phyloP scores from a whole-genome alignment of 2,888 invertebrate genomes.

The Oscheius myriophilus region DNA sequence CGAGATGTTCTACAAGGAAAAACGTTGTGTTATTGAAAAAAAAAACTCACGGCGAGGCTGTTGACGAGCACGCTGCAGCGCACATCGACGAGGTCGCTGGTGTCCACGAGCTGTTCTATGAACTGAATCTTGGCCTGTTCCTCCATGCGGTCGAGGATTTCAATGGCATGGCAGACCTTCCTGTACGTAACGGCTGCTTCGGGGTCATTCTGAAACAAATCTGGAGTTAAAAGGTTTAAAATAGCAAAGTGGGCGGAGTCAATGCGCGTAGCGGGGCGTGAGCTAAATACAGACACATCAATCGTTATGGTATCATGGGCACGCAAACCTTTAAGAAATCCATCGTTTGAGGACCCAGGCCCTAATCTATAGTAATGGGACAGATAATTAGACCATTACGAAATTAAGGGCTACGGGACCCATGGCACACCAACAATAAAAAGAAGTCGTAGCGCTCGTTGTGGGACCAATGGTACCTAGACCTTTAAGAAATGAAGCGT shows the following conservation, averaged over 20 bases:
- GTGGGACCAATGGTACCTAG: too few relatives aligned
- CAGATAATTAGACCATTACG: too few relatives aligned
- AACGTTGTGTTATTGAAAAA: neutral
- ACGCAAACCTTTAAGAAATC: too few relatives aligned
- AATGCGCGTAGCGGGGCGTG: too few relatives aligned
- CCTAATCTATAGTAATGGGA: too few relatives aligned
- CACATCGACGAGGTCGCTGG: conserved; percentile 49
- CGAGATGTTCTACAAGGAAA: conserved; percentile 37
- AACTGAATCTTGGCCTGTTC: conserved; percentile 45
- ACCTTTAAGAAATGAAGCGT: too few relatives aligned
- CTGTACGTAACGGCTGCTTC: conserved; percentile 42
- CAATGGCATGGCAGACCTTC: conserved; percentile 55
- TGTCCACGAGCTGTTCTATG: conserved; percentile 52
- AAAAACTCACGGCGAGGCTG: conserved; percentile 50
- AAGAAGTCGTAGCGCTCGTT: too few relatives aligned
- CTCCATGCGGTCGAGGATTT: conserved; percentile 46
- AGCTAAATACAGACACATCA: too few relatives aligned
- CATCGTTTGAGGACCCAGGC: too few relatives aligned
- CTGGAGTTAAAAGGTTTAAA: neutral
- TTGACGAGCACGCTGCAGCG: conserved; percentile 48
- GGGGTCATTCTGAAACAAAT: conserved; percentile 44
- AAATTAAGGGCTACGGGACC: too few relatives aligned
- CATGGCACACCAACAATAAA: too few relatives aligned
- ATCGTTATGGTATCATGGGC: neutral
- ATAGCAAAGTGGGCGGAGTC: too few relatives aligned